These are phyloP conservation scores for Scolopax bukidnonensis DNA, from an alignment of 2,797 vertebrate species.

Conservation along the genomic window DNA sequence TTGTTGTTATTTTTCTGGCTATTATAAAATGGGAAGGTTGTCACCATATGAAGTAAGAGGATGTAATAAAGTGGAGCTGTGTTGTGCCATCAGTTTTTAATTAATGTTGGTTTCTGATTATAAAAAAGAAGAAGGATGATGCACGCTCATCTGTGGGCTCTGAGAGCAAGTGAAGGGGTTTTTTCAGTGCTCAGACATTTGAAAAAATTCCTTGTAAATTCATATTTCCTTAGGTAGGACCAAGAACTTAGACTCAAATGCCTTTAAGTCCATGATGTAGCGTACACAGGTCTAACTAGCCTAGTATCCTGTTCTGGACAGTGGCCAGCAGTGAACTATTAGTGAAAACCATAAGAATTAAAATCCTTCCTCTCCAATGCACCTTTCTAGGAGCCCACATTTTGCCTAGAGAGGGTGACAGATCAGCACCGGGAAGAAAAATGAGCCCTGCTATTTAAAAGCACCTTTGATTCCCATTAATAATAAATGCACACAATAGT, in stretches of 20 bases:
- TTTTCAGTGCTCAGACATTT: constrained; percentile 35
- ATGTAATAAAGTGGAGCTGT: not conserved
- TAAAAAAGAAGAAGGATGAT: not conserved
- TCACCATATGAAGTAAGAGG: constrained; percentile 26
- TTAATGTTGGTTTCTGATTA: not conserved
- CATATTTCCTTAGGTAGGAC: not conserved
- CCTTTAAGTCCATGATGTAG: not conserved
- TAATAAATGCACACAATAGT: not conserved
- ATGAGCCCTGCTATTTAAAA: not conserved
- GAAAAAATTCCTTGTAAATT: not conserved
- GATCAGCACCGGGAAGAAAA: not conserved
- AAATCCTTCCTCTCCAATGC: not conserved
- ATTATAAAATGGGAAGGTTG: not conserved
- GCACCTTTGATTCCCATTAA: constrained; percentile 22
- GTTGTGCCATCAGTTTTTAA: constrained; percentile 6
- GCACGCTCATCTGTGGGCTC: not conserved
- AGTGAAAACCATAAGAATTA: not conserved
- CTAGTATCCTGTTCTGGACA: not conserved
- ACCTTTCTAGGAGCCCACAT: not conserved
- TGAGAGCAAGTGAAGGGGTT: not conserved
- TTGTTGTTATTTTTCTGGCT: not conserved
- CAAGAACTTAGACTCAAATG: not conserved
- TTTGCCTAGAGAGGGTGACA: not conserved
- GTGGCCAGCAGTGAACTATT: not conserved
- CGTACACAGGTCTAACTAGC: not conserved